Conservation (phyloP, 2,888 invertebrate genomes). For the Myathropa florea region DNA sequence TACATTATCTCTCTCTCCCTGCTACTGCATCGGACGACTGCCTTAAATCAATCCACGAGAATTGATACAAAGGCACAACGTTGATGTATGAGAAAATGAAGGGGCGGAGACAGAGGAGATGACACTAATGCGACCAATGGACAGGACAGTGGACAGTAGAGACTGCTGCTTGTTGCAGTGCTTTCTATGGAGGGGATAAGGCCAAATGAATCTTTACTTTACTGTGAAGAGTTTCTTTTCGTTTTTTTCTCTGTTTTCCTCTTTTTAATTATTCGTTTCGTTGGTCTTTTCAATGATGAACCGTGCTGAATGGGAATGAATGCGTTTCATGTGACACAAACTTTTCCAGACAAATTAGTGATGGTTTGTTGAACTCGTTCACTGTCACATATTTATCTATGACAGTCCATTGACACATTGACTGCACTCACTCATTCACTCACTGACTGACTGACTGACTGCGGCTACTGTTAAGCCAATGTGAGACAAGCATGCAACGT, state of each 20-base stretch:
- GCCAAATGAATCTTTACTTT: neutral
- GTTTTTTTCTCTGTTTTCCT: neutral
- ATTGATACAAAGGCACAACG: neutral
- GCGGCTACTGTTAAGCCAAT: too few relatives aligned
- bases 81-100: neutral
- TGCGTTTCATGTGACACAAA: neutral
- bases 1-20: conserved; percentile 7
- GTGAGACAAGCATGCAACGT: too few relatives aligned
- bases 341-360: neutral
- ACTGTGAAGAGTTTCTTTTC: neutral
- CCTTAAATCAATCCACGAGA: neutral
- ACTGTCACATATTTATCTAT: neutral
- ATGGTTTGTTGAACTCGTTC: neutral
- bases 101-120: neutral
- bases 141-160: neutral
- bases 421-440: neutral
- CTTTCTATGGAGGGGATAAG: neutral
- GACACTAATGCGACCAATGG: neutral
- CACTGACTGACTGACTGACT: neutral
- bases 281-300: neutral
- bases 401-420: neutral
- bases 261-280: neutral
- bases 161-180: neutral
- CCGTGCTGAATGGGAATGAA: neutral
- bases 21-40: neutral